A percentile compares a stretch with the other conserved stretches of the same genome.
phyloP scores from a whole-genome alignment of 2,797 vertebrate species.

The Macroramphosus scolopax region DNA sequence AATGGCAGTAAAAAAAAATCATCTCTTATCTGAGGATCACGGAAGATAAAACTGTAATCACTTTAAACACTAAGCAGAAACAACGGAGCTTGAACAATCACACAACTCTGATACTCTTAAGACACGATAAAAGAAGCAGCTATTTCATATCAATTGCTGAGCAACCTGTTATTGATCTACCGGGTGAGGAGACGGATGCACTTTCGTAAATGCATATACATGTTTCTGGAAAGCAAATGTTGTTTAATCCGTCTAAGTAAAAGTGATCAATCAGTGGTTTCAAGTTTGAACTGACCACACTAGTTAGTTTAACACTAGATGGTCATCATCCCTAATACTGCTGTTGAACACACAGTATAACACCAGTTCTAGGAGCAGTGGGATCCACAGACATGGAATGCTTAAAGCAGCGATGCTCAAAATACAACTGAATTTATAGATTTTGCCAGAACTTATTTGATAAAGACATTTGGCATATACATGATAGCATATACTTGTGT shows the following conservation, averaged over 20 bases:
- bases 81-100: conserved; percentile 31
- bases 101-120: conserved; percentile 7
- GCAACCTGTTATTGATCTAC: conserved; percentile 18
- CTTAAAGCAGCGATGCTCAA: conserved; percentile 29
- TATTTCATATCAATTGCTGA: conserved; percentile 12
- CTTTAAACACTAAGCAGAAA: conserved; percentile 34
- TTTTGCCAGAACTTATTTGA: conserved; percentile 6
- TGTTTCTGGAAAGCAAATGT: no score
- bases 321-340: conserved; percentile 57
- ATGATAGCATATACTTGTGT: background rate
- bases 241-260: background rate
- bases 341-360: conserved; percentile 40
- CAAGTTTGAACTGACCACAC: conserved; percentile 23
- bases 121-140: conserved; percentile 30
- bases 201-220: no score
- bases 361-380: conserved; percentile 13
- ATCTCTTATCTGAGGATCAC: conserved; percentile 20
- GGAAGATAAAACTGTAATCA: conserved; percentile 14
- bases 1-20: conserved; percentile 33
- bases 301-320: conserved; percentile 42
- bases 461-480: conserved; percentile 1
- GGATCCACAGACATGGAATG: conserved; percentile 10
- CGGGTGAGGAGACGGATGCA: no score
- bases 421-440: conserved; percentile 1
- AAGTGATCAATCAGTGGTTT: conserved; percentile 2